Evolutionary conservation across 2,888 invertebrate genomes (phyloP), one percentile per base, ranked within the genome.

Genomic region (Aphelenchoides bicaudatus): DNA sequence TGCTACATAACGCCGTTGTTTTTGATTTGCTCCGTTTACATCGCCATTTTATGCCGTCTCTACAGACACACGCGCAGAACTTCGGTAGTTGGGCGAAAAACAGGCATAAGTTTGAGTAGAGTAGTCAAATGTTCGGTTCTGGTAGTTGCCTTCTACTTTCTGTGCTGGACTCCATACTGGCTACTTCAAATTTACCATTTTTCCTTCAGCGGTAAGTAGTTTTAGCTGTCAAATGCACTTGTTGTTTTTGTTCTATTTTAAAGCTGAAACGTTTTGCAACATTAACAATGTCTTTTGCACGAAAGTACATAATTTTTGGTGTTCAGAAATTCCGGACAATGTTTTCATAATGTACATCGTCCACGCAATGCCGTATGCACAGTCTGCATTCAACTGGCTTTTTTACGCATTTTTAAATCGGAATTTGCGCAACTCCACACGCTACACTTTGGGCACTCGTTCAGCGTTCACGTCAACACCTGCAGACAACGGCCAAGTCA

Each of bases 121-220:
- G 75, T 77, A 5, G 71, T 74, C 56, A 69, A 71, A 39, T 73
- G 75, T 61, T 73, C 74, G 29, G 73, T 75, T 6, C 65, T 78
- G 68, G 74, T 77, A n/a, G 77, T 77, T n/a, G 72, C 75, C 19
- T 77, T 77, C 63, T 77, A 77, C 58, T 77, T 75, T 62, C 62
- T 74, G 49, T 75, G 77, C 63, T 77, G 75, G 74, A 78, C 77
- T n/a, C 77, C 77, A 0, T 77, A 77, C 54, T 74, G 72, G 71
- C 61, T 21, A 8, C 43, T 43, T 6, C 43, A 25, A 19, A 10
- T 43, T 6, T 43, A 21, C 16, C 21, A 19, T 10, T 10, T 43
- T n/a, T 10, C n/a, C n/a, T 10, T n/a, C 10, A 34, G 10, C 34
- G 34, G 34, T 34, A 34, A 34, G 34, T 34, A n/a, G 34, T n/a